Percentiles rank a stretch among this genome's conserved stretches.
These are phyloP conservation scores for Poeciliopsis turneri DNA, from an alignment of 2,797 vertebrate species.

Conservation along the genomic window DNA sequence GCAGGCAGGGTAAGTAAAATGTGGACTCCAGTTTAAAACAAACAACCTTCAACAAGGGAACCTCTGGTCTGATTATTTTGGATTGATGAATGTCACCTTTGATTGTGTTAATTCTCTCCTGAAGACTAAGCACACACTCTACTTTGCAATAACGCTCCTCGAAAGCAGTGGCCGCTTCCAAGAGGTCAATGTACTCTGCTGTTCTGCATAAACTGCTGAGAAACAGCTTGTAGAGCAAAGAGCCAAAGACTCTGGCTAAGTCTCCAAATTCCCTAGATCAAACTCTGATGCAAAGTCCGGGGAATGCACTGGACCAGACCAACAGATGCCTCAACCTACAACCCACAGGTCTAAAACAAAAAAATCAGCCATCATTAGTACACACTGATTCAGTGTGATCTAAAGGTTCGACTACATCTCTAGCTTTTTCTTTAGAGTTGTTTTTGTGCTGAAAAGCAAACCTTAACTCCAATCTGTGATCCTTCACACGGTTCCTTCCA, in stretches of 20 bases:
- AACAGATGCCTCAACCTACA: slow-evolving; percentile 1
- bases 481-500: background rate
- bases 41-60: background rate
- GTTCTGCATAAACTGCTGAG: background rate
- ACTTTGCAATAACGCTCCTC: background rate
- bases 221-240: slow-evolving; percentile 5
- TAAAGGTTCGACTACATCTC: background rate
- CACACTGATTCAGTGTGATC: background rate
- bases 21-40: background rate
- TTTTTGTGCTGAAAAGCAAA: background rate
- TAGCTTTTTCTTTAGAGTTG: background rate
- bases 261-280: slow-evolving; percentile 2
- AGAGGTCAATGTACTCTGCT: background rate
- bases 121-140: background rate
- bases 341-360: background rate
- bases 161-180: background rate
- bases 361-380: background rate
- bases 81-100: background rate
- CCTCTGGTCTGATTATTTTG: background rate
- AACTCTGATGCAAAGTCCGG: slow-evolving; percentile 5
- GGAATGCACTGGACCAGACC: background rate
- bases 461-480: background rate
- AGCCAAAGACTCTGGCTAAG: background rate
- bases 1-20: background rate
- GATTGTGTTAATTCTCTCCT: background rate